A percentile compares a stretch with the other conserved stretches of the same genome.
Evolutionary conservation across 2,797 vertebrate genomes (phyloP).

Genomic region (Hephaestus fuliginosus): DNA sequence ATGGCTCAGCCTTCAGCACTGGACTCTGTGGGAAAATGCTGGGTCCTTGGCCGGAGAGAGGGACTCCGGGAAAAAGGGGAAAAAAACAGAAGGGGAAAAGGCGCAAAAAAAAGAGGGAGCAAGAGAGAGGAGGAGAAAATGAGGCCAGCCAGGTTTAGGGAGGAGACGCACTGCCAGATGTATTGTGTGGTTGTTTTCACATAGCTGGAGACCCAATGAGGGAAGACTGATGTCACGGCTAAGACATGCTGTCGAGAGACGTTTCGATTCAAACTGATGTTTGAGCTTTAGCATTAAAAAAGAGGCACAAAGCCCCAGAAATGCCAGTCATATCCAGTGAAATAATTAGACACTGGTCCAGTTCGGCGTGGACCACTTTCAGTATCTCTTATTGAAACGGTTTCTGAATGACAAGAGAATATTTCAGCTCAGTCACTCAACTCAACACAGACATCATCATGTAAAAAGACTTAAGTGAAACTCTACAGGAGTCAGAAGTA

Average conservation of each 20-base stretch:
- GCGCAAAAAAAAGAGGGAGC: slow-evolving; percentile 19
- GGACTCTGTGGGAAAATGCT: slow-evolving; percentile 74
- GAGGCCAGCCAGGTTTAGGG: slow-evolving; percentile 62
- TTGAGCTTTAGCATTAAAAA: slow-evolving; percentile 26
- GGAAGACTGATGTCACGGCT: slow-evolving; percentile 59
- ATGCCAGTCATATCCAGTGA: slow-evolving; percentile 29
- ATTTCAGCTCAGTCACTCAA: slow-evolving; percentile 29
- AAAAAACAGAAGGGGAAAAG: slow-evolving; percentile 14
- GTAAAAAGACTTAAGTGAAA: slow-evolving; percentile 15
- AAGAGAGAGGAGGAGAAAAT: slow-evolving; percentile 47
- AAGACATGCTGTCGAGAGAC: slow-evolving; percentile 54
- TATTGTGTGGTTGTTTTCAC: slow-evolving; percentile 53
- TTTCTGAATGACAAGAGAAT: slow-evolving; percentile 7
- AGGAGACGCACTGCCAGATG: slow-evolving; percentile 68
- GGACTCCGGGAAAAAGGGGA: slow-evolving; percentile 55
- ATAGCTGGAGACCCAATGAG: slow-evolving; percentile 36
- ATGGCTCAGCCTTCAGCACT: slow-evolving; percentile 59
- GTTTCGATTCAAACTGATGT: slow-evolving; percentile 30
- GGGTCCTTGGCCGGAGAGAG: slow-evolving; percentile 55
- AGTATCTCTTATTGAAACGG: slow-evolving; percentile 10
- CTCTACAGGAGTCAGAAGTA: slow-evolving; percentile 5
- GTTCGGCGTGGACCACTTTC: slow-evolving; percentile 9
- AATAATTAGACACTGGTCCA: slow-evolving; percentile 30
- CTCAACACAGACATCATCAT: slow-evolving; percentile 12
- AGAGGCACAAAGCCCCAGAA: slow-evolving; percentile 28